Evolutionary conservation across 1,140 invertebrate genomes (phyloP).

Genomic region (Vanessa atalanta): DNA sequence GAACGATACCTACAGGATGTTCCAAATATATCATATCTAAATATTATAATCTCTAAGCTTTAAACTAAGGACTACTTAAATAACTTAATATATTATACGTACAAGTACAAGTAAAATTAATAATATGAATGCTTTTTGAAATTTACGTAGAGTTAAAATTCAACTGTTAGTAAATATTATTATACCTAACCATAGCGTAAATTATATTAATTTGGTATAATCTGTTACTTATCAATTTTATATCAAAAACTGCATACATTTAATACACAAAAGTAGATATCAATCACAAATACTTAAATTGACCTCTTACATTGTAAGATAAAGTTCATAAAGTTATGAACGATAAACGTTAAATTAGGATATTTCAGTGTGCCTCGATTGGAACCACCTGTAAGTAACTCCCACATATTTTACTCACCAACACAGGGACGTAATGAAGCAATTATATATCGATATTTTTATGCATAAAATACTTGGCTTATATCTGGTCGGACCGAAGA

Average conservation of each 20-base stretch:
- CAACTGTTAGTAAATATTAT: no score
- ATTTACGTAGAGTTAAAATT: no score
- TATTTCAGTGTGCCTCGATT: constrained; percentile 13
- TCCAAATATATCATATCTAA: constrained; percentile 24
- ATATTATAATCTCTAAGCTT: constrained; percentile 1
- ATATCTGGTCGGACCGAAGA: constrained; percentile 67
- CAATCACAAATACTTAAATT: no score
- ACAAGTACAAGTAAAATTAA: no score
- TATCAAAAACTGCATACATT: no score
- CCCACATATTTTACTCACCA: constrained; percentile 80
- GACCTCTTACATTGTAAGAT: background rate
- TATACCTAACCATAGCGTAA: no score
- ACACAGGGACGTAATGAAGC: constrained; percentile 80
- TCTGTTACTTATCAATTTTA: no score
- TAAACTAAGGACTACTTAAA: background rate
- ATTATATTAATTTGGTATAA: no score
- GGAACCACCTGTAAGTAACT: constrained; percentile 69
- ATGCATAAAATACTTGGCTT: constrained; percentile 79
- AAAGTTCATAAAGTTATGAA: background rate
- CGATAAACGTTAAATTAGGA: constrained; percentile 7
- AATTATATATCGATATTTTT: constrained; percentile 82
- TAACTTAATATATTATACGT: no score
- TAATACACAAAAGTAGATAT: no score
- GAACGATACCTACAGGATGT: constrained; percentile 62
- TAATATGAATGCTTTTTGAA: no score